phyloP scores from a whole-genome alignment of 2,888 invertebrate genomes.

The Cepaea hortensis region DNA sequence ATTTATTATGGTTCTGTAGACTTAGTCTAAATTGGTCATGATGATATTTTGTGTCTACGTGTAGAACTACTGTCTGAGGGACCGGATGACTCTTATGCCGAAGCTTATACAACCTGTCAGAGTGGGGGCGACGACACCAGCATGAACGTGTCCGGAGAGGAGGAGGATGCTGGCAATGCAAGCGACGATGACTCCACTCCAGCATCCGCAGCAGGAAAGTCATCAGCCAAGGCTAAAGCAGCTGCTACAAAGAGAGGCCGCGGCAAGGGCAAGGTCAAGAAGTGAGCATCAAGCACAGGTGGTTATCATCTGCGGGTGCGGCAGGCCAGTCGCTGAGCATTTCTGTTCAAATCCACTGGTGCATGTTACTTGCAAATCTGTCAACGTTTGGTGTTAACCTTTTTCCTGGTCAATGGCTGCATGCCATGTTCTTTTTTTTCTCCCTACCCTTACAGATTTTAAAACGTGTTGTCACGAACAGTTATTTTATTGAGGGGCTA shows the following conservation, averaged over 20 bases:
- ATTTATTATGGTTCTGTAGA: too few relatives aligned
- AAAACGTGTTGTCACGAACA: not conserved
- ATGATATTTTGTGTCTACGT: not conserved
- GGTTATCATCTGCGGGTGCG: not conserved
- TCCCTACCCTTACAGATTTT: not conserved
- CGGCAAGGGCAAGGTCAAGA: constrained; percentile 30
- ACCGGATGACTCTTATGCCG: not conserved
- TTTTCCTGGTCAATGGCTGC: not conserved
- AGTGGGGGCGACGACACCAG: not conserved
- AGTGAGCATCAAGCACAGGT: constrained; percentile 1
- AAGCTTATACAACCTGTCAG: not conserved
- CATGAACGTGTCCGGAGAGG: constrained; percentile 20
- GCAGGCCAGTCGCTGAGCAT: not conserved
- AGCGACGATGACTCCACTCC: constrained; percentile 16
- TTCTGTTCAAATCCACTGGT: not conserved
- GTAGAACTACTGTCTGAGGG: not conserved
- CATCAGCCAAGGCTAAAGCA: constrained; percentile 15
- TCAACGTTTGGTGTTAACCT: not conserved
- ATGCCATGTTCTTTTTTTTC: not conserved
- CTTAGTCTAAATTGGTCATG: too few relatives aligned
- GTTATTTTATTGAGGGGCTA: not conserved
- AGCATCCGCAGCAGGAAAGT: not conserved
- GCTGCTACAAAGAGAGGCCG: constrained; percentile 26
- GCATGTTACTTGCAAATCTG: not conserved
- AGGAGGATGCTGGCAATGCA: constrained; percentile 3